phyloP scores from a whole-genome alignment of 1,140 invertebrate genomes.

The Pectinophora gossypiella region DNA sequence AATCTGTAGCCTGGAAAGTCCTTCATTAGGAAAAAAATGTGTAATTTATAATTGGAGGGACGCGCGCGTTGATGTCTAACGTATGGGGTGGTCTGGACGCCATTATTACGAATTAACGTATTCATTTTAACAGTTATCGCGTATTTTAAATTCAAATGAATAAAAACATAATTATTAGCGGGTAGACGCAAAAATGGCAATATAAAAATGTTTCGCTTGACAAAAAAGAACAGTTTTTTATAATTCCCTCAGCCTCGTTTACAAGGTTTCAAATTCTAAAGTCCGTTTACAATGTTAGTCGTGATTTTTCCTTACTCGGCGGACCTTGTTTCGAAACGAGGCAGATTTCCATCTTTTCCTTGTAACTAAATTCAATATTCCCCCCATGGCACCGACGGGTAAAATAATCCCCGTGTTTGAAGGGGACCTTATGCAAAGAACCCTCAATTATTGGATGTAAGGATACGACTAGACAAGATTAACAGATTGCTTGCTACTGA shows the following conservation, averaged over 20 bases:
- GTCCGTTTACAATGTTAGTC: too few relatives aligned
- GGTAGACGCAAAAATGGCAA: too few relatives aligned
- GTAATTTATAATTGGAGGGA: background rate
- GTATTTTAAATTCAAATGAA: too few relatives aligned
- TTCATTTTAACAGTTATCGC: too few relatives aligned
- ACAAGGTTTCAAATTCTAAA: too few relatives aligned
- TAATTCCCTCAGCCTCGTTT: too few relatives aligned
- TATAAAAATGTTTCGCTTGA: too few relatives aligned
- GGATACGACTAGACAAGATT: background rate
- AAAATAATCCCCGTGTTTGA: background rate
- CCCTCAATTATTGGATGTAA: background rate
- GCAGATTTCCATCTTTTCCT: background rate
- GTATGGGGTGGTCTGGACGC: constrained; percentile 12
- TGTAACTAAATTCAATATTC: background rate
- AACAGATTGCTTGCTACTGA: background rate
- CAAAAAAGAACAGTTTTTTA: too few relatives aligned
- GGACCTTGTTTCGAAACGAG: too few relatives aligned
- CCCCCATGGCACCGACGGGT: background rate
- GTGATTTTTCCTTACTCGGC: too few relatives aligned
- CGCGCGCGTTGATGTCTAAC: constrained; percentile 59
- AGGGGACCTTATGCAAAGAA: background rate
- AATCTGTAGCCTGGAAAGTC: background rate
- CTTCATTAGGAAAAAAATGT: background rate
- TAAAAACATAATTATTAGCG: too few relatives aligned
- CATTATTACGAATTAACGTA: too few relatives aligned